Conservation (phyloP, 2,113 vertebrate species). For the Barbus barbus region DNA sequence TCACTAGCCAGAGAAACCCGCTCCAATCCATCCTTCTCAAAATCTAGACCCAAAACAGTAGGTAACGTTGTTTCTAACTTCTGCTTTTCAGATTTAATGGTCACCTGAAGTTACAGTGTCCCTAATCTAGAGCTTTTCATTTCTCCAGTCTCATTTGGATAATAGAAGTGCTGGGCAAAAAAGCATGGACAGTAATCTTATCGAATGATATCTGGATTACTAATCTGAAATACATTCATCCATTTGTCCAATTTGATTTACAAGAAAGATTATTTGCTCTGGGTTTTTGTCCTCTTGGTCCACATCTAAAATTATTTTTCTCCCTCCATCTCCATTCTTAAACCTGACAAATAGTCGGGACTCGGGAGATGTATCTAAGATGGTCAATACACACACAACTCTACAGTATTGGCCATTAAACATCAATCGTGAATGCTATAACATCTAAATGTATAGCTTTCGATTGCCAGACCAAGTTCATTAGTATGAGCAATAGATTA, state of each 20-base stretch:
- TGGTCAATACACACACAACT: not conserved
- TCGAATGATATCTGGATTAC: conserved; percentile 2
- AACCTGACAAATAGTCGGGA: not conserved
- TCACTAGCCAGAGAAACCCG: too few relatives aligned
- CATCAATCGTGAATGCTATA: not conserved
- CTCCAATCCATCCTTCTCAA: not conserved
- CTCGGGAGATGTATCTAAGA: not conserved
- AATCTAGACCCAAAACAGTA: not conserved
- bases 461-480: not conserved
- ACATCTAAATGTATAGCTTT: not conserved
- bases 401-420: not conserved
- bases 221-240: not conserved
- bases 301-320: not conserved
- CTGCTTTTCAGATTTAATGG: too few relatives aligned
- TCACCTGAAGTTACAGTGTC: not conserved
- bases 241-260: not conserved
- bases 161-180: not conserved
- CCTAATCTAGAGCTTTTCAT: not conserved
- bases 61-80: too few relatives aligned
- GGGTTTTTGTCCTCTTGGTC: not conserved
- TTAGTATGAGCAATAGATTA: not conserved
- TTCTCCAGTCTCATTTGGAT: not conserved
- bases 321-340: too few relatives aligned
- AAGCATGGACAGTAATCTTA: not conserved
- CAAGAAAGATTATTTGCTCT: not conserved